Evolutionary conservation across 1,140 invertebrate species (phyloP).

Genomic region (Hetaerina americana): DNA sequence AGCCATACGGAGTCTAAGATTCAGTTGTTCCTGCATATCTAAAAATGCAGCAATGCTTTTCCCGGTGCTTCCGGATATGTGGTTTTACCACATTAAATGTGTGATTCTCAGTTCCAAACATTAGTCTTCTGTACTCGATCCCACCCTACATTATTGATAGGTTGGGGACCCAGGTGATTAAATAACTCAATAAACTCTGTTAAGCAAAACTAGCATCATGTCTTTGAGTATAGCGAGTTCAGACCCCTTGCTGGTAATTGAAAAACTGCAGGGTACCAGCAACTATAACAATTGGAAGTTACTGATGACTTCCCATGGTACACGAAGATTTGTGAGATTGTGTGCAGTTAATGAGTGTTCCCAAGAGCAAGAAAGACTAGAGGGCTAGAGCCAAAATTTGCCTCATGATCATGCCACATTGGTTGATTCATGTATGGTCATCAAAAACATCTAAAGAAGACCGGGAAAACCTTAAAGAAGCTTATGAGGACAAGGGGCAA

Average conservation of each 20-base stretch:
- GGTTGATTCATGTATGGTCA: constrained; percentile 2
- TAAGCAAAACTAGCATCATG: too few species aligned
- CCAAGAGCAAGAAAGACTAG: background rate
- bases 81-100: too few species aligned
- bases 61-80: too few species aligned
- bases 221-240: background rate
- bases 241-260: background rate
- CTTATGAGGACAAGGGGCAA: background rate
- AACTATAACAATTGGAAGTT: constrained; percentile 9
- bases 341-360: background rate
- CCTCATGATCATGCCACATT: constrained; percentile 6
- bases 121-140: too few species aligned
- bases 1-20: too few species aligned
- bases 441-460: constrained; percentile 1
- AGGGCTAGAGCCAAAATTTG: constrained; percentile 5
- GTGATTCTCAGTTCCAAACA: too few species aligned
- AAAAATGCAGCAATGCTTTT: too few species aligned
- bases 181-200: too few species aligned
- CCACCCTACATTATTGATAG: too few species aligned
- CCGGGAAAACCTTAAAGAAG: constrained; percentile 1
- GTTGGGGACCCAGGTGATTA: too few species aligned
- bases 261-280: background rate
- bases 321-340: constrained; percentile 7
- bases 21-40: too few species aligned
- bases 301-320: background rate